A percentile compares a stretch with the other conserved stretches of the same genome.
phyloP scores from a whole-genome alignment of 2,797 vertebrate species.

The Orientallactaga sibirica region DNA sequence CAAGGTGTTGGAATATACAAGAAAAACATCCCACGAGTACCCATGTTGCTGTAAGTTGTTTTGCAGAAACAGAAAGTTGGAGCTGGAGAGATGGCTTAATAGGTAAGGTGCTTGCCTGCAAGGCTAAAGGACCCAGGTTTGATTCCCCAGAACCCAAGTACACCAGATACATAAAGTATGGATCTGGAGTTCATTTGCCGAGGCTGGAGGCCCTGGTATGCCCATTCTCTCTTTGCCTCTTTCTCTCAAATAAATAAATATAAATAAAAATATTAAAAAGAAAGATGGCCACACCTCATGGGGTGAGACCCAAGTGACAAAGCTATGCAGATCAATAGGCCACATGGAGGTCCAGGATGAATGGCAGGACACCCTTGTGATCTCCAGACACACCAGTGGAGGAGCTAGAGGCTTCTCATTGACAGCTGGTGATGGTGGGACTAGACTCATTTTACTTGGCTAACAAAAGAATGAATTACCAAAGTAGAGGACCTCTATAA shows the following conservation, averaged over 20 bases:
- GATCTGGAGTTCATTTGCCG: too few relatives aligned
- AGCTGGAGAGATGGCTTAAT: too few relatives aligned
- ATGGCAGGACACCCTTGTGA: accelerated
- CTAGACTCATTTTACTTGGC: neutral
- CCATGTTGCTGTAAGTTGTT: neutral
- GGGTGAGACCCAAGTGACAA: neutral
- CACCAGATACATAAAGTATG: too few relatives aligned
- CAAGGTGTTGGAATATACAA: neutral
- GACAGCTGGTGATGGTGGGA: too few relatives aligned
- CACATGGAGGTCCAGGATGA: neutral
- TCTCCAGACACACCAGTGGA: neutral
- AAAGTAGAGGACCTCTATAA: neutral
- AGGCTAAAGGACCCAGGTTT: too few relatives aligned
- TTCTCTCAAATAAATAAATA: too few relatives aligned
- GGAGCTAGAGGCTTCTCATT: neutral
- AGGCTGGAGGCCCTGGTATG: too few relatives aligned
- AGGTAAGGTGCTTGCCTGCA: too few relatives aligned
- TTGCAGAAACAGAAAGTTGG: neutral
- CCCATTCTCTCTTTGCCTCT: too few relatives aligned
- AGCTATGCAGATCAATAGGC: too few relatives aligned
- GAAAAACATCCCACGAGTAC: neutral
- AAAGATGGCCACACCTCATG: neutral
- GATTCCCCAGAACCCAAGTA: too few relatives aligned
- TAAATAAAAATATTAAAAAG: too few relatives aligned
- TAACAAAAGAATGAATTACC: neutral